These are phyloP conservation scores for Ephialtes manifestator DNA, from an alignment of 2,888 invertebrate species.

Conservation along the genomic window DNA sequence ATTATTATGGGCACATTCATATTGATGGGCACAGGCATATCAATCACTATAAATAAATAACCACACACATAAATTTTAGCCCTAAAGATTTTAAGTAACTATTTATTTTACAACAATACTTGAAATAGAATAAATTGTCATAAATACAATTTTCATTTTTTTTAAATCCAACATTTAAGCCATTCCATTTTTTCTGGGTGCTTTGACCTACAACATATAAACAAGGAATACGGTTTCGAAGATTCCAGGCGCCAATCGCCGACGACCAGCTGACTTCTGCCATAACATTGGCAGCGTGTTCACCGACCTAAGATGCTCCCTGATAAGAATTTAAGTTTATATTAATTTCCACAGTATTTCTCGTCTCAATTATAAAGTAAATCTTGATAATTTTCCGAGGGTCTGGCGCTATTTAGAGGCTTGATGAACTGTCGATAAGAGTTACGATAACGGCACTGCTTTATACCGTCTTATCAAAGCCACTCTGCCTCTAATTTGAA, in stretches of 20 bases:
- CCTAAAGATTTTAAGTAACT: too few species aligned
- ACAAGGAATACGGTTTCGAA: neutral
- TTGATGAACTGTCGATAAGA: neutral
- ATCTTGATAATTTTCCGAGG: constrained; percentile 1
- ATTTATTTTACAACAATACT: too few species aligned
- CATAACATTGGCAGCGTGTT: constrained; percentile 12
- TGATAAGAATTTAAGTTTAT: constrained; percentile 1
- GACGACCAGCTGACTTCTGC: constrained; percentile 16
- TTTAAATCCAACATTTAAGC: too few species aligned
- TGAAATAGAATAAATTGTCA: too few species aligned
- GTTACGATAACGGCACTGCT: neutral
- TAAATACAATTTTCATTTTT: too few species aligned
- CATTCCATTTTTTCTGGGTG: neutral
- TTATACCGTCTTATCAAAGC: neutral
- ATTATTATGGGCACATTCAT: too few species aligned
- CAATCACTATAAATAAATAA: too few species aligned
- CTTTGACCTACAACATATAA: neutral
- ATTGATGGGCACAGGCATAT: too few species aligned
- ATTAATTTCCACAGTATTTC: neutral
- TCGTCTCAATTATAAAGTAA: constrained; percentile 3
- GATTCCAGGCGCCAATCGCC: neutral
- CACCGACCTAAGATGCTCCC: neutral
- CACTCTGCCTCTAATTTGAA: neutral
- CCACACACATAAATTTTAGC: too few species aligned
- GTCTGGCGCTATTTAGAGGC: neutral